Evolutionary conservation across 2,113 vertebrate species (phyloP).

Genomic region (Marmota flaviventris): DNA sequence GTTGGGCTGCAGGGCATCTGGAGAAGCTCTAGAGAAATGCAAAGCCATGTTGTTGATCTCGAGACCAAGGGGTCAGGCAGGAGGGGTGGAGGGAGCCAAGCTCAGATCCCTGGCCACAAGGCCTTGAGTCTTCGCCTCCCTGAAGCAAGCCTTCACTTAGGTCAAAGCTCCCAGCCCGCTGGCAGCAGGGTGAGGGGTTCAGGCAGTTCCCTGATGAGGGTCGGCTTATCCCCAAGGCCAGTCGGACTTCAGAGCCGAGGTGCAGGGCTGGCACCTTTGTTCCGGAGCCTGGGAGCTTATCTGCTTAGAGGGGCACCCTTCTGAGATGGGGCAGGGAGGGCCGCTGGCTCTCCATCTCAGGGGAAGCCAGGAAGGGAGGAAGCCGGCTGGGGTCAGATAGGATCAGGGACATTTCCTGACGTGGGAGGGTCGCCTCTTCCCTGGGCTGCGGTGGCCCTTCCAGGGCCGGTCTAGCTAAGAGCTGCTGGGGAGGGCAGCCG

Average conservation of each 20-base stretch:
- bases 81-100: neutral
- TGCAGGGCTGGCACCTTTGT: rapidly evolving
- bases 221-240: neutral
- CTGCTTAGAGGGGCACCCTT: neutral
- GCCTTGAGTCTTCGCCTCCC: neutral
- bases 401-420: neutral
- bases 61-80: neutral
- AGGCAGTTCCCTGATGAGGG: neutral
- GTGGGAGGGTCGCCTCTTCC: neutral
- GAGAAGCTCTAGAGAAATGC: neutral
- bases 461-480: neutral
- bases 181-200: neutral
- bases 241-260: neutral
- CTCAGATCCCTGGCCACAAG: neutral
- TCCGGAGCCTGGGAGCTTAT: neutral
- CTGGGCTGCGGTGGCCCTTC: neutral
- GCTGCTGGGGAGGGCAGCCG: neutral
- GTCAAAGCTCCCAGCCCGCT: neutral
- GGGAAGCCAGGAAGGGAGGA: neutral
- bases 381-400: too few relatives aligned
- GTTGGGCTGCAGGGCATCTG: neutral
- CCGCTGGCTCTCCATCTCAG: too few relatives aligned
- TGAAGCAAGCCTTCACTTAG: neutral
- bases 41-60: neutral
- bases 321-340: neutral